Percentiles rank a stretch among this genome's conserved stretches.
Evolutionary conservation across 2,797 vertebrate genomes (phyloP).

Genomic region (Hydrolagus colliei): DNA sequence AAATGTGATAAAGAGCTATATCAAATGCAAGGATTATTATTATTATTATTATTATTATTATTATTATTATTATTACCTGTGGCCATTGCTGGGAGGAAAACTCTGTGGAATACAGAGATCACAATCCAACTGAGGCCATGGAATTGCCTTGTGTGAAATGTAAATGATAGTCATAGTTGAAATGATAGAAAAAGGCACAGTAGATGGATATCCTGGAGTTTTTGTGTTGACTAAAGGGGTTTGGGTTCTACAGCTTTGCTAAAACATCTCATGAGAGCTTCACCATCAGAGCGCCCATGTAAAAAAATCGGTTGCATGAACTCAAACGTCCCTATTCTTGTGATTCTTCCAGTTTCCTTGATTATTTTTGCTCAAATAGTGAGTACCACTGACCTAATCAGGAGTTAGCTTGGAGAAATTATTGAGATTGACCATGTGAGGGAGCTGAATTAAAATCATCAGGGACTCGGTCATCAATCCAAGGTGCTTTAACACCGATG

Average conservation of each 20-base stretch:
- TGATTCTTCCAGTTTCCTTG: not conserved
- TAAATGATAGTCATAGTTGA: not conserved
- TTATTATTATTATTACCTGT: too few species aligned
- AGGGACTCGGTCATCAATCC: not conserved
- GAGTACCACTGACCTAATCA: not conserved
- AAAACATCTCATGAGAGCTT: not conserved
- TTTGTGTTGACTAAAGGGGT: not conserved
- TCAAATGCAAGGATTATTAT: too few species aligned
- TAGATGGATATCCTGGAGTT: slow-evolving; percentile 22
- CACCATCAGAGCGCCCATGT: not conserved
- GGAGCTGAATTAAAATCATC: not conserved
- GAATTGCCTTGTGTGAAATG: slow-evolving; percentile 2
- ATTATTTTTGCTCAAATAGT: not conserved
- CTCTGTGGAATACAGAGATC: not conserved
- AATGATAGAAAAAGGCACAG: not conserved
- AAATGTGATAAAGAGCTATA: too few species aligned
- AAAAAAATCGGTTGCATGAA: not conserved
- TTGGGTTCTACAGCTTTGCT: not conserved
- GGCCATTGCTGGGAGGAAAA: too few species aligned
- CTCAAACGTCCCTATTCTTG: not conserved
- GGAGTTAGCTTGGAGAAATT: not conserved
- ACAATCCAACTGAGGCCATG: not conserved
- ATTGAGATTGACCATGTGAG: not conserved
- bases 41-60: too few species aligned
- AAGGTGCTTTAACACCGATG: not conserved